Evolutionary conservation across 2,888 invertebrate genomes (phyloP).

Genomic region (Halictus quadricinctus): DNA sequence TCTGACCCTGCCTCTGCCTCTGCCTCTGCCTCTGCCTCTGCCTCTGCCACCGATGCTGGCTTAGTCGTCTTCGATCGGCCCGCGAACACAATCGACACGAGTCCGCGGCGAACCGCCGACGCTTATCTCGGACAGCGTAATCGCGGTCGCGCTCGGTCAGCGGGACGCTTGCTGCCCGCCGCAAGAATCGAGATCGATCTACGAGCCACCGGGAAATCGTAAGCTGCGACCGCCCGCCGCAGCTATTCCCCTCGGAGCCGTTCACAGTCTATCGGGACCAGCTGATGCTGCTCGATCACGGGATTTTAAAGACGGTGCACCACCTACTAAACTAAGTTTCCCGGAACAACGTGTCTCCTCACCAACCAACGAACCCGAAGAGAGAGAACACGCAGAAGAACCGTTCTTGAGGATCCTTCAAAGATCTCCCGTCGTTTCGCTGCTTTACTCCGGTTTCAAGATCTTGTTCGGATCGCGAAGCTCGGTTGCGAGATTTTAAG

Average conservation of each 20-base stretch:
- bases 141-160: not conserved
- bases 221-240: not conserved
- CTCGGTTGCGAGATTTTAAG: not conserved
- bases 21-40: too few relatives aligned
- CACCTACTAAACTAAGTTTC: not conserved
- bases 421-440: too few relatives aligned
- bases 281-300: not conserved
- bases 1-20: too few relatives aligned
- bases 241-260: not conserved
- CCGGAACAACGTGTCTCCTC: too few relatives aligned
- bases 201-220: not conserved
- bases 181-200: slow-evolving; percentile 10
- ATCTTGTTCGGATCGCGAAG: not conserved
- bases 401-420: not conserved
- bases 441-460: not conserved
- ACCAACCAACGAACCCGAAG: not conserved
- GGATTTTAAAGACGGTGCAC: not conserved
- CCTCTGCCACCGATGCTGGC: not conserved
- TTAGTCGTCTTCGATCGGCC: slow-evolving; percentile 15
- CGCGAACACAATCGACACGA: not conserved
- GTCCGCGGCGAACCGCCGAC: not conserved
- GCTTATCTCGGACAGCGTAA: slow-evolving; percentile 8
- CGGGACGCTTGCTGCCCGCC: slow-evolving; percentile 4
- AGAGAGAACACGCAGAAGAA: not conserved
- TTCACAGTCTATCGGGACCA: not conserved